Base-by-base conservation (phyloP, 2,113 vertebrate genomes). In the Prolemur simus region DNA sequence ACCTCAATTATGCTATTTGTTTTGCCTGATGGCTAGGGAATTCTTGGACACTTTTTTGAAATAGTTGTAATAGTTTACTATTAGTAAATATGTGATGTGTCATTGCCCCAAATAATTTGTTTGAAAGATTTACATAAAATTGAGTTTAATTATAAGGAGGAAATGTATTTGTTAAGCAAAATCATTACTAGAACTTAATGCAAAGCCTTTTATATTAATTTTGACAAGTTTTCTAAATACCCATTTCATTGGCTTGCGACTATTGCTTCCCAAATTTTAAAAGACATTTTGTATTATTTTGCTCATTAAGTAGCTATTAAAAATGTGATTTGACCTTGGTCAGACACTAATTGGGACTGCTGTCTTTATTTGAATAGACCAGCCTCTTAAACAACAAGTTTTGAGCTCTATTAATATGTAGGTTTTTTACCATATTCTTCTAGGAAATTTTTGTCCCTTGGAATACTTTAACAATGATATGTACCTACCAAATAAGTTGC, bases 131-230 rank as follows among this genome's bases (percentile, higher is more conserved):
- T 73, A 15, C 12, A 6, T 23, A 96, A 81, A 74, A 86, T 89
- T 94, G 78, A 73, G 15, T 73, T 89, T 95, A 87, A 32, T 94
- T 95, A 64, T 81, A 89, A 94, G 14, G 18, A 54, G 60, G 29
- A 87, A 12, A 49, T 58, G 56, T 66, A 76, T 83, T 71, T 66
- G 63, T 56, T 86, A 84, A 95, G 10, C 15, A 74, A 39, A 85
- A 29, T 86, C 25, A 76, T 58, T 49, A 91, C n/a, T 85, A 42
- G 45, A 91, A 87, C 2, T 27, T 76, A 93, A 91, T 25, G 32
- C 52, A 78, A 42, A 60, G 25, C 13, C 5, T 39, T 95, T 81
- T 77, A 34, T 73, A 32, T 47, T 89, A 74, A 94, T 82, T 86
- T 90, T 95, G 69, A 64, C 18, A 91, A 11, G 25, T 89, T 92